Base-by-base conservation (phyloP, 2,113 vertebrate species). In the Mustelus asterias region DNA sequence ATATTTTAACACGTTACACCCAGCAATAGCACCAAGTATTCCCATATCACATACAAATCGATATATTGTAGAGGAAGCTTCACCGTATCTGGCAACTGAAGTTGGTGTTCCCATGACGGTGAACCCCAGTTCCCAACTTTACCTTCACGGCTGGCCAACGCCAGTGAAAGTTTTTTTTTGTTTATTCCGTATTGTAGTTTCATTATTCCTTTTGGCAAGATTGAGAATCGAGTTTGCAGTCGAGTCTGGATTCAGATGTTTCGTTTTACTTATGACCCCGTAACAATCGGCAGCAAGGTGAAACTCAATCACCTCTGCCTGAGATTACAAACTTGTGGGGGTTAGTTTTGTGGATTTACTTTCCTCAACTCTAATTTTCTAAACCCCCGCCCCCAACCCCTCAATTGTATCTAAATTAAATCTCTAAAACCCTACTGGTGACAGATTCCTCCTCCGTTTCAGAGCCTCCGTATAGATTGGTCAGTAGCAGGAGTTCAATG, bases 11-110 rank as follows among this genome's bases (percentile, higher is more conserved):
- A 92, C 14, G 37, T 93, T 67, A 93, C n/a, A 22, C 33, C 60
- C 33, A 93, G 89, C 60, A n/a, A 24, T 65, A 93, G 89, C 63
- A 41, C 80, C 80, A 83, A 83, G 37, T 83, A 92, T 60, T 92
- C 29, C 26, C 58, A 33, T 3, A 89, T 89, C 11, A 29, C 26
- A 54, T 10, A 33, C 48, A 60, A 33, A 92, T 63, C 29, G 6
- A 92, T n/a, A 92, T n/a, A 92, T 63, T 92, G 29, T n/a, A 33
- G 18, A 33, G 54, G 48, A 63, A 29, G 37, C 60, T 90, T 5
- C 58, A 60, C 48, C 48, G 26, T 18, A 13, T n/a, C 26, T 63
- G 58, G 14, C 14, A 63, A n/a, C 13, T 92, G 88, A n/a, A 92
- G 26, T 63, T 29, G 16, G 54, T 24, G 54, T 60, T 60, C 13